These are phyloP conservation scores for Nowickia ferox DNA, from an alignment of 2,888 invertebrate genomes.

Conservation along the genomic window DNA sequence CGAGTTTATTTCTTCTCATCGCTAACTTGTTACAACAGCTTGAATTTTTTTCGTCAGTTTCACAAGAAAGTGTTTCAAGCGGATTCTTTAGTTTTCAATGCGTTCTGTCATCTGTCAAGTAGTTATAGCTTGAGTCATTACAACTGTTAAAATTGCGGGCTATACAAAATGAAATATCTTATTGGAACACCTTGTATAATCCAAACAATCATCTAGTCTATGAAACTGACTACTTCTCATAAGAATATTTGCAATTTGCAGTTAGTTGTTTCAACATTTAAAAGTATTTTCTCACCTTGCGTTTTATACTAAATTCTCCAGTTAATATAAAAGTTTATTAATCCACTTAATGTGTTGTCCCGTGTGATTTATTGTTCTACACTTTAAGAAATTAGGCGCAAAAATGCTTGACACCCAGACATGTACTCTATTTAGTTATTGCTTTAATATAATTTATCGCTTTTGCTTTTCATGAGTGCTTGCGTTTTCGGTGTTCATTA, in stretches of 20 bases:
- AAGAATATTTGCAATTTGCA: not conserved
- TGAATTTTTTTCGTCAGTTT: no score
- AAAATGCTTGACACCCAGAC: slow-evolving; percentile 3
- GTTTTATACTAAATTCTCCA: slow-evolving; percentile 42
- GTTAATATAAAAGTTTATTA: slow-evolving; percentile 63
- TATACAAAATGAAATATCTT: no score
- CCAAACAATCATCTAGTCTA: not conserved
- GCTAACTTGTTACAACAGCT: no score
- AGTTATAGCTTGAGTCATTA: no score
- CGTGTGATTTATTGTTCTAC: slow-evolving; percentile 10
- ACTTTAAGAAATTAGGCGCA: slow-evolving; percentile 41
- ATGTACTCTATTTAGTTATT: slow-evolving; percentile 29
- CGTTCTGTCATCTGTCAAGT: no score
- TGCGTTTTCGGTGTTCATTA: not conserved
- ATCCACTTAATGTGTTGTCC: slow-evolving; percentile 66
- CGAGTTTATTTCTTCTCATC: no score
- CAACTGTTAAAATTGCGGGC: no score
- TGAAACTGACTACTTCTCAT: not conserved
- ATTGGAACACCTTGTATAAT: no score
- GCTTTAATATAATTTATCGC: slow-evolving; percentile 40
- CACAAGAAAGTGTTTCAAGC: no score
- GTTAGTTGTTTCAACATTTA: not conserved
- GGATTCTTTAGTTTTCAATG: no score
- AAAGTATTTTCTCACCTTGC: slow-evolving; percentile 67
- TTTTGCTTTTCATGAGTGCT: slow-evolving; percentile 6